These are phyloP conservation scores for Pelvicachromis taeniatus DNA, from an alignment of 2,113 vertebrate species.

Conservation along the genomic window DNA sequence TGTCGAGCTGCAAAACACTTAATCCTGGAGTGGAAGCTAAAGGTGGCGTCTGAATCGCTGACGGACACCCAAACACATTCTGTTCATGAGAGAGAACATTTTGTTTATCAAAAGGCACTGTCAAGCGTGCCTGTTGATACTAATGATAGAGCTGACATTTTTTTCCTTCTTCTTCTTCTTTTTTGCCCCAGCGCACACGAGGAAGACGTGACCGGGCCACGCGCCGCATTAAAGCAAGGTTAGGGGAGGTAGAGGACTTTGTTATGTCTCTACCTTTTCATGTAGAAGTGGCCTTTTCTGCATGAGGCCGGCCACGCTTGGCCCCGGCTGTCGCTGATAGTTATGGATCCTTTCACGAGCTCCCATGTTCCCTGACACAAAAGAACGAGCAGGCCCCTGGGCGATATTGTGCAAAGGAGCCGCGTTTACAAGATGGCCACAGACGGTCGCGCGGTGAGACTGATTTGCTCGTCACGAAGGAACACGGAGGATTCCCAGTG, in stretches of 20 bases:
- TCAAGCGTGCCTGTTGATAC: conserved; percentile 32
- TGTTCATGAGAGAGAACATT: conserved; percentile 57
- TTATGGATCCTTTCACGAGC: conserved; percentile 64
- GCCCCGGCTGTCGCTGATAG: conserved; percentile 65
- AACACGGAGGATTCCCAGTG: conserved; percentile 44
- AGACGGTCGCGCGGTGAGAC: conserved; percentile 48
- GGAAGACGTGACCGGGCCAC: conserved; percentile 27
- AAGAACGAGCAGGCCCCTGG: conserved; percentile 58
- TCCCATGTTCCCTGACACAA: conserved; percentile 55
- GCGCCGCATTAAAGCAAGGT: conserved; percentile 30
- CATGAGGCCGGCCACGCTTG: conserved; percentile 24
- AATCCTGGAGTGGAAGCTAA: conserved; percentile 57
- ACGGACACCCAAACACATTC: conserved; percentile 66
- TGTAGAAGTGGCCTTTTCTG: conserved; percentile 63
- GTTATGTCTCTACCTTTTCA: conserved; percentile 55
- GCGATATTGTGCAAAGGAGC: conserved; percentile 38
- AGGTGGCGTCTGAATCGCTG: conserved; percentile 54
- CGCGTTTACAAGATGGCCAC: conserved; percentile 33
- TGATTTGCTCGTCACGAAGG: conserved; percentile 59
- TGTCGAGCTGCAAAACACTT: conserved; percentile 62
- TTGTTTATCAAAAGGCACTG: conserved; percentile 44
- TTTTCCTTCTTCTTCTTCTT: background rate
- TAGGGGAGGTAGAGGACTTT: conserved; percentile 32
- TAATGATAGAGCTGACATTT: conserved; percentile 40
- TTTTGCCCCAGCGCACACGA: conserved; percentile 23